phyloP scores from a whole-genome alignment of 53 echinoderm and acorn worm species.

The Crossaster papposus region DNA sequence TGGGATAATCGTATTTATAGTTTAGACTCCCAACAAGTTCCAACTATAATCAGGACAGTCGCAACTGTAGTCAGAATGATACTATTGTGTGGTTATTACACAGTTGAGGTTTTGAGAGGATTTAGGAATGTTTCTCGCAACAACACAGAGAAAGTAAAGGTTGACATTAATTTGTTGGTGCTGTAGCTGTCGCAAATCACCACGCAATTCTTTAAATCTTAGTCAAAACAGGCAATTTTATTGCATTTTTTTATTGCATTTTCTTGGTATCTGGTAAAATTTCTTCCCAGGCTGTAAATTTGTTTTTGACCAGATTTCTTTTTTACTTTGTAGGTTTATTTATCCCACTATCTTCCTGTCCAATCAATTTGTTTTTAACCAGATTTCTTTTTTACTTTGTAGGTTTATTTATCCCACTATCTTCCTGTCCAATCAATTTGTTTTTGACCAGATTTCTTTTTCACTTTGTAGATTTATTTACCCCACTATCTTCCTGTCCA shows the following conservation, averaged over 20 bases:
- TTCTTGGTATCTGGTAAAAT: too few species aligned
- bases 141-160: too few species aligned
- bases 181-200: too few species aligned
- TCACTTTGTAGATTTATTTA: conserved; percentile 66
- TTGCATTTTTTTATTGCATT: background rate
- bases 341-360: conserved; percentile 80
- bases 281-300: too few species aligned
- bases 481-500: conserved; percentile 77
- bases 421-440: conserved; percentile 85
- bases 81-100: too few species aligned
- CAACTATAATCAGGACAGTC: background rate
- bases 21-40: too few species aligned
- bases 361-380: conserved; percentile 74
- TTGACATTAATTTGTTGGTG: too few species aligned
- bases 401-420: conserved; percentile 82
- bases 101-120: too few species aligned
- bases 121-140: too few species aligned
- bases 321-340: conserved; percentile 62
- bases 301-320: too few species aligned
- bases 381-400: background rate
- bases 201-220: background rate
- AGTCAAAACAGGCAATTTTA: too few species aligned
- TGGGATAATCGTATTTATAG: too few species aligned
- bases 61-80: background rate
- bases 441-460: background rate